phyloP scores from a whole-genome alignment of 1,140 invertebrate species.

The Colletes latitarsis region DNA sequence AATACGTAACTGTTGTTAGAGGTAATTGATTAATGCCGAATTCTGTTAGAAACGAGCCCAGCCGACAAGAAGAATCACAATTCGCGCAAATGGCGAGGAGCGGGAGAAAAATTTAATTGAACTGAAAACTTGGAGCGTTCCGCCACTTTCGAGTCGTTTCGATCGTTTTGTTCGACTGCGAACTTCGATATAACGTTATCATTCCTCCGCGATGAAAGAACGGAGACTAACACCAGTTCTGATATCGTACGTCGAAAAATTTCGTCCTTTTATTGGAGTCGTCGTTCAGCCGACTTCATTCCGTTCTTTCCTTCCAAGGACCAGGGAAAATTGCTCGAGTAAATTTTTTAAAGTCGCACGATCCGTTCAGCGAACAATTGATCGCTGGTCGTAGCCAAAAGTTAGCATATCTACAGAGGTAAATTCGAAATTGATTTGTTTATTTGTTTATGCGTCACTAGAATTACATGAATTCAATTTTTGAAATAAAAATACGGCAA shows the following conservation, averaged over 20 bases:
- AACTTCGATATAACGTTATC: constrained; percentile 56
- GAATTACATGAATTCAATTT: neutral
- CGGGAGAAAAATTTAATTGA: constrained; percentile 56
- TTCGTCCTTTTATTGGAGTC: constrained; percentile 29
- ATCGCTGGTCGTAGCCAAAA: neutral
- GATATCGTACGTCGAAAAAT: constrained; percentile 43
- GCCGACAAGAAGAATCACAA: neutral
- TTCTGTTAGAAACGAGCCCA: constrained; percentile 20
- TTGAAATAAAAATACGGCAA: constrained; percentile 7
- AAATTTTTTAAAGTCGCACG: constrained; percentile 13
- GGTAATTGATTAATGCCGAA: too few relatives aligned
- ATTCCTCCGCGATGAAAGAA: neutral
- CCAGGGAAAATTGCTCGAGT: too few relatives aligned
- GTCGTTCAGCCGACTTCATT: constrained; percentile 22
- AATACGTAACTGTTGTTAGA: too few relatives aligned
- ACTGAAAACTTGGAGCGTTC: constrained; percentile 50
- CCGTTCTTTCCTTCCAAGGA: neutral
- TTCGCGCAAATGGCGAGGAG: constrained; percentile 32
- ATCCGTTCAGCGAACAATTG: neutral
- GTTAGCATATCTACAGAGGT: constrained; percentile 10
- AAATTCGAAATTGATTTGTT: constrained; percentile 30
- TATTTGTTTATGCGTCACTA: constrained; percentile 21
- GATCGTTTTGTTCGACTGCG: constrained; percentile 31
- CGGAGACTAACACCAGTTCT: too few relatives aligned
- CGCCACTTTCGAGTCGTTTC: constrained; percentile 49